Evolutionary conservation across 2,888 invertebrate genomes (phyloP), one percentile per base, ranked within the genome.

Genomic region (Zootermopsis nevadensis): DNA sequence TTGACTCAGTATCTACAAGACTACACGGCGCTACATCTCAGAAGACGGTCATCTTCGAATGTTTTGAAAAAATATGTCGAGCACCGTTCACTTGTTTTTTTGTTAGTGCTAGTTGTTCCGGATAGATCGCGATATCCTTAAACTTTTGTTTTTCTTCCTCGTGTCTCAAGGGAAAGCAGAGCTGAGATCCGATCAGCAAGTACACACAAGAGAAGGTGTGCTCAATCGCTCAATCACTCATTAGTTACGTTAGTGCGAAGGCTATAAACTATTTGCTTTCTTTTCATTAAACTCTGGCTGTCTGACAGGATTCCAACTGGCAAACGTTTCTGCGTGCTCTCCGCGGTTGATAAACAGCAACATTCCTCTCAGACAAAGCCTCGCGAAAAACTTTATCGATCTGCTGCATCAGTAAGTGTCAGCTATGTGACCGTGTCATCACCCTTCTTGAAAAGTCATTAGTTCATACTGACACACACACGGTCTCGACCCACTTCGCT

Each of bases 271-370:
- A 31, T 48, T 48, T 69, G 4, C 33, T 69, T 69, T 69, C 69
- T 33, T 69, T 69, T 69, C 69, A 69, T 12, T 69, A 69, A 8
- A 31, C 3, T 12, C 15, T 69, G 69, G 31, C 69, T 22, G 31
- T 69, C 33, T 69, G 69, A 33, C 69, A 69, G 33, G 69, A 69
- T 33, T 69, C 69, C 69, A 69, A 33, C 33, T 69, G 69, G 69
- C 69, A 66, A 66, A 7, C 27, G 12, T n/a, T 19, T 1, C 27
- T n/a, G 27, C 69, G 19, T 6, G n/a, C 69, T 33, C 53, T 38
- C 38, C 35, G 35, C 42, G 48, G 19, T 19, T 19, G 48, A 48
- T 19, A 19, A 48, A 48, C 48, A 48, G 15, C 48, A 15, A 12
- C 19, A 77, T 60, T 60, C 82, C 60, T 76, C 82, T 53, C 31